These are phyloP conservation scores for Leptinotarsa lineolata DNA, from an alignment of 1,140 invertebrate genomes.

Conservation along the genomic window DNA sequence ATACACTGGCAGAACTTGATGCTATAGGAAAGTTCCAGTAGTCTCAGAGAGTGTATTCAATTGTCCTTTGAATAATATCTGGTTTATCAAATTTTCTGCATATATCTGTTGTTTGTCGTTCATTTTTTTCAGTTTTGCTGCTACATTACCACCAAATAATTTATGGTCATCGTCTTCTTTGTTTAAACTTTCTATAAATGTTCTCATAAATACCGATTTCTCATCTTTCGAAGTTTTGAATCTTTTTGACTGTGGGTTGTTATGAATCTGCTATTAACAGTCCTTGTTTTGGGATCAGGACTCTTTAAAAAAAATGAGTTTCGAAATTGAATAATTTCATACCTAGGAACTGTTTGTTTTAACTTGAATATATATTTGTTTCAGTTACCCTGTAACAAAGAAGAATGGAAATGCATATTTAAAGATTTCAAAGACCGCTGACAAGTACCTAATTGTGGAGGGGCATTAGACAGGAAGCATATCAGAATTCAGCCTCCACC, in stretches of 20 bases:
- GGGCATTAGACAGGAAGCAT: conserved; percentile 5
- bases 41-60: neutral
- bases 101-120: neutral
- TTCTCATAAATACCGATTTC: neutral
- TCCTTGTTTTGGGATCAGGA: neutral
- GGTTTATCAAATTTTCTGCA: neutral
- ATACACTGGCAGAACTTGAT: conserved; percentile 9
- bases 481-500: neutral
- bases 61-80: neutral
- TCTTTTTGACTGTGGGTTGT: conserved; percentile 10
- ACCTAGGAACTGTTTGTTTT: conserved; percentile 11
- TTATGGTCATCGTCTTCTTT: conserved; percentile 14
- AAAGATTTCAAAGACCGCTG: conserved; percentile 10
- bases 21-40: conserved; percentile 14
- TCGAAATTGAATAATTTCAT: conserved; percentile 13
- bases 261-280: neutral
- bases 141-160: neutral
- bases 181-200: conserved; percentile 10
- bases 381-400: conserved; percentile 21
- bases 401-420: conserved; percentile 12
- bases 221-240: conserved; percentile 10
- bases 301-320: neutral
- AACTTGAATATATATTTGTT: conserved; percentile 21
- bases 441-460: neutral
- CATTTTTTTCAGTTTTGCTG: conserved; percentile 2